Evolutionary conservation across 2,113 vertebrate species (phyloP).

Genomic region (Petromus typicus): DNA sequence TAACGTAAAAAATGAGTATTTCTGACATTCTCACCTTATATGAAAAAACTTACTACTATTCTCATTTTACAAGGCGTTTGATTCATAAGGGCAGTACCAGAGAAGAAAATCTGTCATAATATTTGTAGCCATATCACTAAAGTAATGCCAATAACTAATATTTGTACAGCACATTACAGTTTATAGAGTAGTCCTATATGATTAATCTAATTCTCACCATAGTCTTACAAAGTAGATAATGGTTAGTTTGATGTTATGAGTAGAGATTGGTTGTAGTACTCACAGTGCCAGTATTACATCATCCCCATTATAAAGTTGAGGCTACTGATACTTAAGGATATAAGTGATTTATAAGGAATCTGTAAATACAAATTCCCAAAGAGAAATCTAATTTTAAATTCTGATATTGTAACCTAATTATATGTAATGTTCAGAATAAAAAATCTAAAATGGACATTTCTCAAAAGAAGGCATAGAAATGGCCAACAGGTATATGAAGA

Average conservation of each 20-base stretch:
- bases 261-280: no score
- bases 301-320: neutral
- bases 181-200: neutral
- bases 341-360: neutral
- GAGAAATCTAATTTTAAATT: constrained; percentile 16
- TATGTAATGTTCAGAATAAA: constrained; percentile 31
- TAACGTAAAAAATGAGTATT: constrained; percentile 22
- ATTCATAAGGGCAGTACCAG: neutral
- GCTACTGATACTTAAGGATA: neutral
- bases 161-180: no score
- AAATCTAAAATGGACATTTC: neutral
- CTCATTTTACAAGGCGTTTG: neutral
- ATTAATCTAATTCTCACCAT: neutral
- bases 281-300: neutral
- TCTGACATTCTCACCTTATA: constrained; percentile 1
- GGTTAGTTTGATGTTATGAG: neutral
- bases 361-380: constrained; percentile 28
- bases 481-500: neutral
- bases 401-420: neutral
- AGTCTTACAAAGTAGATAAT: rapidly evolving
- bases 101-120: neutral
- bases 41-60: constrained; percentile 10
- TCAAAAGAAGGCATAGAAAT: neutral
- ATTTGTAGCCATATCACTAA: neutral
- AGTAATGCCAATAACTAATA: neutral